Percentiles rank a stretch among this genome's conserved stretches.
phyloP scores from a whole-genome alignment of 2,888 invertebrate genomes.

The Mesorhabditis sp. region DNA sequence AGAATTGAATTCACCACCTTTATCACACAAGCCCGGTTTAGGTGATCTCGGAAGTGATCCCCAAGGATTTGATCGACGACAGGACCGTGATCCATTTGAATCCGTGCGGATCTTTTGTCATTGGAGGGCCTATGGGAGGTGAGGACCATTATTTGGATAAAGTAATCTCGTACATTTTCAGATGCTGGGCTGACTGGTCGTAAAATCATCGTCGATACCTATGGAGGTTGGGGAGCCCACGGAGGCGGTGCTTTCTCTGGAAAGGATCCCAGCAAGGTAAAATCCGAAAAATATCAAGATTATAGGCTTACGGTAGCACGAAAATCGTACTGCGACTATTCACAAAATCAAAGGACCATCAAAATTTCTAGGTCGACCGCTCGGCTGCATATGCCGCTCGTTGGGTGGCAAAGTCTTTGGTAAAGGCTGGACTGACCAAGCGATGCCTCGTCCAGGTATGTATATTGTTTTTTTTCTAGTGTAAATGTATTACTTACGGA shows the following conservation, averaged over 20 bases:
- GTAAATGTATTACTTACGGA: background rate
- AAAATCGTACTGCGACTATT: too few species aligned
- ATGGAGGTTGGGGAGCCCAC: conserved; percentile 99
- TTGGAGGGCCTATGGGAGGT: conserved; percentile 66
- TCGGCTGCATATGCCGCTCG: conserved; percentile 97
- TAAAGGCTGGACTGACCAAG: conserved; percentile 88
- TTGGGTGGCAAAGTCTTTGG: conserved; percentile 97
- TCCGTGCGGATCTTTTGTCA: conserved; percentile 91
- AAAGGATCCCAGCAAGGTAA: conserved; percentile 74
- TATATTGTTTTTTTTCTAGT: background rate
- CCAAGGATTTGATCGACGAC: conserved; percentile 82
- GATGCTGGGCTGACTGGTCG: conserved; percentile 72
- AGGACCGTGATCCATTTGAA: conserved; percentile 90
- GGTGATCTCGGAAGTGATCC: conserved; percentile 87
- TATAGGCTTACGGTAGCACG: too few species aligned
- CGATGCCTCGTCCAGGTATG: conserved; percentile 82
- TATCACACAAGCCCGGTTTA: conserved; percentile 60
- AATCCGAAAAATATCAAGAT: conserved; percentile 48
- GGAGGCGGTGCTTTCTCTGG: conserved; percentile 98
- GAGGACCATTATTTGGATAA: too few species aligned
- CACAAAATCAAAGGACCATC: too few species aligned
- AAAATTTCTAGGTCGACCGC: conserved; percentile 69
- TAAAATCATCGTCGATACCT: conserved; percentile 98
- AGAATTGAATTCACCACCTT: background rate
- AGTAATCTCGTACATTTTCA: conserved; percentile 17